Base-by-base conservation (phyloP, 2,888 invertebrate species). In the Holacanthella duospinosa region DNA sequence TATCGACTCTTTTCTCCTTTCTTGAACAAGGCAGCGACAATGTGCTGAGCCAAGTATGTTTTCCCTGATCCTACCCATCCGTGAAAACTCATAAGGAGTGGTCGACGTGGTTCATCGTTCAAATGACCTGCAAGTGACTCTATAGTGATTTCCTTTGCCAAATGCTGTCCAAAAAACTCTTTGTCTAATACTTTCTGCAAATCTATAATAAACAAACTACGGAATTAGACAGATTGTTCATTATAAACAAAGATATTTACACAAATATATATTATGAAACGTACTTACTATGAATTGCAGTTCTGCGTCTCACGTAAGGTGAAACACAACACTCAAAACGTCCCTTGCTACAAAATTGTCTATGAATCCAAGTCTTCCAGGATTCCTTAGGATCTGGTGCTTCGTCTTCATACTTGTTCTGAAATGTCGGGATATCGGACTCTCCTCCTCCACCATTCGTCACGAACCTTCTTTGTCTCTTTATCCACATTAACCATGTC, bases 51-150 rank as follows among this genome's bases (percentile, higher is more conserved):
- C n/a, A 69, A 60, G 55, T 64, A 70, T 1, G 70, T 68, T 57
- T 70, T 70, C 29, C 70, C 70, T 1, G 67, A 64, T 0, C 70
- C 70, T 1, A 82, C 82, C 75, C 79, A 79, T 1, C 83, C 83
- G 74, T 84, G 83, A 67, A 83, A 81, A 9, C 82, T 81, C 57
- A 84, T 72, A 0, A 80, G 82, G 19, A 84, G 74, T 2, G 83
- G 80, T 70, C 82, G 82, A n/a, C 74, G 71, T 1, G 79, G 78
- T 28, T 71, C n/a, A n/a, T n/a, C n/a, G n/a, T n/a, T n/a, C 21
- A 80, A 65, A 69, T 82, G 82, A 3, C 76, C 76, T 60, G 75
- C 74, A 2, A 83, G 65, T 3, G 80, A 77, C 26, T 74, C 76
- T 2, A 77, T 65, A 1, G 81, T 76, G 1, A 77, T 75, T 21